Conservation (phyloP, 2,797 vertebrate genomes). For the Eulemur albifrons region DNA sequence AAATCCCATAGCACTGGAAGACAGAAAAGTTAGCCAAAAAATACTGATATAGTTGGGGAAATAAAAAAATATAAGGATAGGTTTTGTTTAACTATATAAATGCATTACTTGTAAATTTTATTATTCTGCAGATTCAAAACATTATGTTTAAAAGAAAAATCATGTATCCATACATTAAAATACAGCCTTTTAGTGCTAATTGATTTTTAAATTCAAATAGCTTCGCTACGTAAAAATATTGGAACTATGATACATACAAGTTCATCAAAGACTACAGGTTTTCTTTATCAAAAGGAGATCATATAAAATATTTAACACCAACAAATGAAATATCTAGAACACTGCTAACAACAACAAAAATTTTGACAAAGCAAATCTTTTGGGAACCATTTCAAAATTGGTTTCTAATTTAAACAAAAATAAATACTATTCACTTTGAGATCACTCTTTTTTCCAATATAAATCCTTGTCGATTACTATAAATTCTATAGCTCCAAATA, state of each 20-base stretch:
- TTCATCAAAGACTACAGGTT: neutral
- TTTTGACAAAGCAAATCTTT: neutral
- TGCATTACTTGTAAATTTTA: neutral
- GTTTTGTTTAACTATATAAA: neutral
- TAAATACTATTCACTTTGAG: neutral
- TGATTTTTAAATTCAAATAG: neutral
- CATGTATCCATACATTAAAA: neutral
- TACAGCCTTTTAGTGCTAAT: neutral
- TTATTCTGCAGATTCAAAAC: neutral
- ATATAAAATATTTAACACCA: neutral
- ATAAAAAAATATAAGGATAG: neutral
- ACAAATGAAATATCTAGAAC: neutral
- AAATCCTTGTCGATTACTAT: neutral
- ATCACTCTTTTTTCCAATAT: neutral
- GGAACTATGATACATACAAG: neutral
- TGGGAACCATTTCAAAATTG: neutral
- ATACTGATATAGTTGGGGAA: neutral
- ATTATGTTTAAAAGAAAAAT: neutral
- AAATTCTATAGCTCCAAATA: neutral
- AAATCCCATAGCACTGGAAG: slow-evolving; percentile 19
- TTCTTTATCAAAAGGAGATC: neutral
- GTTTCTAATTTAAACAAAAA: neutral
- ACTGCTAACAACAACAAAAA: neutral
- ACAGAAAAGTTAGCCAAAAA: neutral
- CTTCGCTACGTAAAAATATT: neutral